A percentile compares a stretch with the other conserved stretches of the same genome.
Evolutionary conservation across 1,140 invertebrate species (phyloP).

Genomic region (Brachionus angularis): DNA sequence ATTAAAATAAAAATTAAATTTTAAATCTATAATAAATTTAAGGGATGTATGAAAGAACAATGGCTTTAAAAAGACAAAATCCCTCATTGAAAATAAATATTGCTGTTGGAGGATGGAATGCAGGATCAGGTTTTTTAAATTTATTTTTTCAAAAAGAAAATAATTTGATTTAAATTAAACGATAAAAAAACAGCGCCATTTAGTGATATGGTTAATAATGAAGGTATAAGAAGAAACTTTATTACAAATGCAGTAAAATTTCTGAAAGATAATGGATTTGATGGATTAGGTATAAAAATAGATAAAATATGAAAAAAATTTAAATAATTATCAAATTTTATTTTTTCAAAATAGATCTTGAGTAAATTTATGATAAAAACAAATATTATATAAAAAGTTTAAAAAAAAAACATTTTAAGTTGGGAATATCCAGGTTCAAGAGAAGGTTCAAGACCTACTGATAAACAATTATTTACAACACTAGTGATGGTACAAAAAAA

Average conservation of each 20-base stretch:
- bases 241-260: conserved; percentile 68
- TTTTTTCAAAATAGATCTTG: too few species aligned
- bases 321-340: conserved; percentile 45
- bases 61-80: conserved; percentile 80
- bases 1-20: too few species aligned
- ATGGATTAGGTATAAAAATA: conserved; percentile 82
- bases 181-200: too few species aligned
- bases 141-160: too few species aligned
- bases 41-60: conserved; percentile 69
- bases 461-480: conserved; percentile 66
- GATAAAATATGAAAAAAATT: not conserved
- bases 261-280: conserved; percentile 82
- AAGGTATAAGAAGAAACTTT: conserved; percentile 46
- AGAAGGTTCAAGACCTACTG: conserved; percentile 60
- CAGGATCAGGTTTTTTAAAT: not conserved
- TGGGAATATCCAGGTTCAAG: conserved; percentile 91
- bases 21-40: too few species aligned
- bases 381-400: conserved; percentile 47
- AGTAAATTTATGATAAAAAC: too few species aligned
- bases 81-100: conserved; percentile 83
- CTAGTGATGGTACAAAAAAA: conserved; percentile 45
- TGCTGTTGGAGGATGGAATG: conserved; percentile 72
- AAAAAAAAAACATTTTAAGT: too few species aligned
- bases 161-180: too few species aligned
- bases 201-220: conserved; percentile 22